These are phyloP conservation scores for Agrotis ipsilon DNA, from an alignment of 2,888 invertebrate species.

Conservation along the genomic window DNA sequence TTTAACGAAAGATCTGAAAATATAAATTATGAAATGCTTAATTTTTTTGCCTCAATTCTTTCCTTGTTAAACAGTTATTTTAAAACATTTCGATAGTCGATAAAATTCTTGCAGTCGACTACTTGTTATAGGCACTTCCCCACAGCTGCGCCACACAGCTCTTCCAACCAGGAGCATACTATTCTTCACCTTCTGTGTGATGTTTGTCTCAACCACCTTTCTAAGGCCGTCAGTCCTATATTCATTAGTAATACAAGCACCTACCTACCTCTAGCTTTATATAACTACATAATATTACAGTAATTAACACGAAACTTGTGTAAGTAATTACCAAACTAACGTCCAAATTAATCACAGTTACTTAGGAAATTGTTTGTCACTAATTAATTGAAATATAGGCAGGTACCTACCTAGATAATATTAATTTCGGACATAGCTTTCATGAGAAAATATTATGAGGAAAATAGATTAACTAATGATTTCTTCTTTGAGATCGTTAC, in stretches of 20 bases:
- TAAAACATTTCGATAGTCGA: no score
- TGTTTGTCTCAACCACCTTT: no score
- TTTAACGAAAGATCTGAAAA: no score
- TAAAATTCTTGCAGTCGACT: no score
- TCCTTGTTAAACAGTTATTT: not conserved
- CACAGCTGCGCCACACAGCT: no score
- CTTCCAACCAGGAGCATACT: no score
- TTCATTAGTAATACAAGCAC: not conserved
- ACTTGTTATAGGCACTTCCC: no score
- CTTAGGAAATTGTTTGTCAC: slow-evolving; percentile 34
- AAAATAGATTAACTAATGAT: not conserved
- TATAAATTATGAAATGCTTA: not conserved
- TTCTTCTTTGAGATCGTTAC: not conserved
- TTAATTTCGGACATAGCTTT: slow-evolving; percentile 28
- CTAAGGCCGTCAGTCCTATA: no score
- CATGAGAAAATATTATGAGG: not conserved
- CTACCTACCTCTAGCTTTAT: not conserved
- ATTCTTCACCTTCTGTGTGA: no score
- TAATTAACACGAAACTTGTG: slow-evolving; percentile 36
- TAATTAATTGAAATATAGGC: slow-evolving; percentile 39
- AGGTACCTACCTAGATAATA: slow-evolving; percentile 17
- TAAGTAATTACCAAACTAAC: slow-evolving; percentile 46
- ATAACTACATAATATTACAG: slow-evolving; percentile 16
- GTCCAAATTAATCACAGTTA: slow-evolving; percentile 43
- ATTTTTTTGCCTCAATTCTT: not conserved